Evolutionary conservation across 1,140 invertebrate species (phyloP), one percentile per base, ranked within the genome.

Genomic region (Periplaneta americana): DNA sequence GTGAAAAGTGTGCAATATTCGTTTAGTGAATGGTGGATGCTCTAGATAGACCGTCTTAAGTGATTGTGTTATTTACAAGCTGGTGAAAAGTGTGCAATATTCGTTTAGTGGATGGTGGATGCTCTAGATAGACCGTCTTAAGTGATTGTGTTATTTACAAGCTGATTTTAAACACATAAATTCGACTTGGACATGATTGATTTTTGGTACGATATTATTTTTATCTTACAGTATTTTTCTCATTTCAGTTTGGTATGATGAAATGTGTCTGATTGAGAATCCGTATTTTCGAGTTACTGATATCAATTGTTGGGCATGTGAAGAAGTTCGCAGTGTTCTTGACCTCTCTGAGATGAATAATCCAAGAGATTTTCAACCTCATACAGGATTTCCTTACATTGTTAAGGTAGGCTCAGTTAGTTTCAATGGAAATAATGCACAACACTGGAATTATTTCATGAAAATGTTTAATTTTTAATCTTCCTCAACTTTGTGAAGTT

Each of bases 281-380:
- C 94, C 94, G 78, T 95, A 91, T 85, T 95, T 95, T 85, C 89
- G 91, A 84, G 90, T 94, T 11, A 87, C 89, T 1, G 92, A 94
- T 84, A 92, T 95, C 89, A 93, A 95, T 85, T 95, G 95, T 85
- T 94, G 93, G 93, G 93, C 94, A 13, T 95, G 94, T 85, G 91
- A 91, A 86, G 87, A 90, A 85, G 89, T 94, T 0, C 88, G 90
- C 84, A 91, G 91, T 83, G 87, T 95, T 83, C 89, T 91, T 35
- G 90, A 92, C 83, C 80, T 88, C 8, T 86, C 86, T 22, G 85
- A 85, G 8, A 66, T 75, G 36, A 28, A 75, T 11, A 57, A 37
- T 13, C 80, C 80, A 32, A 35, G 37, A 75, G 57, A 74, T 80
- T 37, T 66, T 32, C 80, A 80, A 37, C 80, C 80, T 34, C 80